phyloP scores from a whole-genome alignment of 2,113 vertebrate species.

The Neodon shergylaensis region DNA sequence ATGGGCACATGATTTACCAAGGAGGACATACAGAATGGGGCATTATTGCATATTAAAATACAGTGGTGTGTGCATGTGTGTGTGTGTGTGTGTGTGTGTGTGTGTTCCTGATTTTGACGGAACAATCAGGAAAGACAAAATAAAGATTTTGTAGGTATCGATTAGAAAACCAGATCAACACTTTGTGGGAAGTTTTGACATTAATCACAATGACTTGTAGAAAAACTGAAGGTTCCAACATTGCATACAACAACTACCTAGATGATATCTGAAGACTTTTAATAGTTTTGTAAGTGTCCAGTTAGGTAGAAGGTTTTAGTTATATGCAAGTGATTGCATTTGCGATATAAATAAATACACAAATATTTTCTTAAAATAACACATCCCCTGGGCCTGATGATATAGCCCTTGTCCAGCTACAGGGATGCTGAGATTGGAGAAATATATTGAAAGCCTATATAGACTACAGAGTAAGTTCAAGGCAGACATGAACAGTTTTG shows the following conservation, averaged over 20 bases:
- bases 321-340: not conserved
- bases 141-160: conserved; percentile 66
- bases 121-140: conserved; percentile 72
- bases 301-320: not conserved
- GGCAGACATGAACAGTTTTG: not conserved
- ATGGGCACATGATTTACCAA: conserved; percentile 76
- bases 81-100: conserved; percentile 65
- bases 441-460: not conserved
- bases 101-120: conserved; percentile 71
- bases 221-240: conserved; percentile 68
- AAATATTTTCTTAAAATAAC: not conserved
- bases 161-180: conserved; percentile 75
- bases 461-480: not conserved
- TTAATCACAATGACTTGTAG: conserved; percentile 70
- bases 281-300: not conserved
- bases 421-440: not conserved
- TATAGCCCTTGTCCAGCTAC: too few relatives aligned
- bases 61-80: conserved; percentile 71
- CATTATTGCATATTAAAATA: conserved; percentile 71
- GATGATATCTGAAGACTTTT: not conserved
- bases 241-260: conserved; percentile 22
- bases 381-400: not conserved
- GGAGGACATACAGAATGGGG: conserved; percentile 18
- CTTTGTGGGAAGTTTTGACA: conserved; percentile 65
- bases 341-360: not conserved